Evolutionary conservation across 2,888 invertebrate species (phyloP).

Genomic region (Antitype chi): DNA sequence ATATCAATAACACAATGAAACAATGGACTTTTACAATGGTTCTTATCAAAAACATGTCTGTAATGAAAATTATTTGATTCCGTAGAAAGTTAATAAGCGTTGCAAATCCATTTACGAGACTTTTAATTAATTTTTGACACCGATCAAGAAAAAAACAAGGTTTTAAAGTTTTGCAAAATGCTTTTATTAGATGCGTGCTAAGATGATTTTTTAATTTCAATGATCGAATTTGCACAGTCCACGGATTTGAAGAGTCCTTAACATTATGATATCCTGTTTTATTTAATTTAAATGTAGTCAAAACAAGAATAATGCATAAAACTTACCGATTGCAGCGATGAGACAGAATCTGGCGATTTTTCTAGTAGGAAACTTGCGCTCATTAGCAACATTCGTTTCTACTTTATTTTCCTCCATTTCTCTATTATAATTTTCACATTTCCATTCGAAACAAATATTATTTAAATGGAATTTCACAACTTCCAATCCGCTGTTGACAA

Average conservation of each 20-base stretch:
- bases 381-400: slow-evolving; percentile 51
- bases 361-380: slow-evolving; percentile 47
- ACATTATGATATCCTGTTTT: neutral
- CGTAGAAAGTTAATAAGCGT: slow-evolving; percentile 26
- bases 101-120: neutral
- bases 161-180: neutral
- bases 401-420: slow-evolving; percentile 66
- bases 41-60: neutral
- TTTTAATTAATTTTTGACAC: neutral
- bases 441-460: slow-evolving; percentile 21
- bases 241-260: neutral
- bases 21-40: neutral
- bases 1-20: neutral
- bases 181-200: neutral
- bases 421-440: slow-evolving; percentile 34
- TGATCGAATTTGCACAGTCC: neutral
- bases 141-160: neutral
- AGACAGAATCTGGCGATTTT: slow-evolving; percentile 59
- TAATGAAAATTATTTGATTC: slow-evolving; percentile 13
- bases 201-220: neutral
- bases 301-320: slow-evolving; percentile 9
- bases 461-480: slow-evolving; percentile 26
- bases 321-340: slow-evolving; percentile 65
- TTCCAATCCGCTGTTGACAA: slow-evolving; percentile 13
- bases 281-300: neutral